phyloP scores from a whole-genome alignment of 2,797 vertebrate species.

The Nasua narica region DNA sequence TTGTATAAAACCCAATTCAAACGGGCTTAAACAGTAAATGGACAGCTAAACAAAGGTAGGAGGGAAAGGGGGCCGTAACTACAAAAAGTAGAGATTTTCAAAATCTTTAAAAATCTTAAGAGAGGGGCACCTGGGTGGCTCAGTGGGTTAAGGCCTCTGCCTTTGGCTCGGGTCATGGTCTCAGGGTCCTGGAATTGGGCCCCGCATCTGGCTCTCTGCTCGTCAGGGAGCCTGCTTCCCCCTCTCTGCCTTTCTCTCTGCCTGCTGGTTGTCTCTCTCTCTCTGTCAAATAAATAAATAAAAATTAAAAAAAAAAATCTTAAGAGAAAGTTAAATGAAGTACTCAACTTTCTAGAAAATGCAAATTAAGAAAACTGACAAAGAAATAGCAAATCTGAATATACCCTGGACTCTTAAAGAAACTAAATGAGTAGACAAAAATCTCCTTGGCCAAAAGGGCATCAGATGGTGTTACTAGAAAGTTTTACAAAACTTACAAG shows the following conservation, averaged over 20 bases:
- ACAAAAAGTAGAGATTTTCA: not conserved
- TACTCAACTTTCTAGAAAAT: not conserved
- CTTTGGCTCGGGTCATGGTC: no score
- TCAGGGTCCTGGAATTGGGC: no score
- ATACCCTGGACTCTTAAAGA: not conserved
- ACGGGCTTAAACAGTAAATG: not conserved
- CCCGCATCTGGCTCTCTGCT: no score
- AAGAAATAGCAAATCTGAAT: not conserved
- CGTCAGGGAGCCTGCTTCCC: no score
- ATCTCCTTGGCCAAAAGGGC: not conserved
- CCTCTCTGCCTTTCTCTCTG: no score
- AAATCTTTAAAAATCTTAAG: not conserved
- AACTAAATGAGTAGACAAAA: not conserved
- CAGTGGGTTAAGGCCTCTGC: no score
- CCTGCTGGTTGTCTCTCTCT: no score
- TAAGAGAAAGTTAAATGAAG: not conserved
- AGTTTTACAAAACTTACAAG: not conserved
- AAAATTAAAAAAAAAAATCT: no score
- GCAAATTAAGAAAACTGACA: not conserved
- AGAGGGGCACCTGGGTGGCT: no score
- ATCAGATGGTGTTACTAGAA: not conserved
- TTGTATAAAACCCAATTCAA: not conserved
- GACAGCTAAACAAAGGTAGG: not conserved
- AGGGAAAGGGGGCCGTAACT: not conserved
- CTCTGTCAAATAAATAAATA: no score